phyloP scores from a whole-genome alignment of 2,113 vertebrate species.

The Meles meles region DNA sequence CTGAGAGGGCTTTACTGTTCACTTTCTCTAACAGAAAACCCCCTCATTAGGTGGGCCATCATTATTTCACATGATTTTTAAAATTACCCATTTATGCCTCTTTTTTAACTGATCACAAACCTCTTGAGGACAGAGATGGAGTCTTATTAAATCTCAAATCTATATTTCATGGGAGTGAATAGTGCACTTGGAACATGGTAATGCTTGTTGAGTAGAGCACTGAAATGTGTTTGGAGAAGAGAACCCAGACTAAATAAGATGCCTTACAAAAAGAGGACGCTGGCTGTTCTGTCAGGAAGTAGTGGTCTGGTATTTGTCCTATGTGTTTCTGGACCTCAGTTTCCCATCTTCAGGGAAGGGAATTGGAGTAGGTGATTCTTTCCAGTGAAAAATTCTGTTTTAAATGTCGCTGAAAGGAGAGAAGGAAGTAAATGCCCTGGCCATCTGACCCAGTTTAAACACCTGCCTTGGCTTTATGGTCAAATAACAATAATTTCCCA shows the following conservation, averaged over 20 bases:
- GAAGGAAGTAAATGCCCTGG: background rate
- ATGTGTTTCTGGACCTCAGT: background rate
- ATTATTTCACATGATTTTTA: background rate
- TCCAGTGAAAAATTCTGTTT: background rate
- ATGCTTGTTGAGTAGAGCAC: background rate
- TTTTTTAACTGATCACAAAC: background rate
- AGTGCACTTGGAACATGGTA: background rate
- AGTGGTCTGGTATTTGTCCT: accelerated
- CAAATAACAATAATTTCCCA: slow-evolving; percentile 41
- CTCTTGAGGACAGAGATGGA: background rate
- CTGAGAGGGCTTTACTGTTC: background rate
- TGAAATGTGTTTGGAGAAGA: background rate
- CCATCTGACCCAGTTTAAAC: background rate
- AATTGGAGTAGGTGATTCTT: background rate
- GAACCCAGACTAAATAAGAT: background rate
- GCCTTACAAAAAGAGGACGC: background rate
- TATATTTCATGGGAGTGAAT: background rate
- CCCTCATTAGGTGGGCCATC: background rate
- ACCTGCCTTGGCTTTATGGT: background rate
- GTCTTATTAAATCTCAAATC: background rate
- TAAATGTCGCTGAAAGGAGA: background rate
- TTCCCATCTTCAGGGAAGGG: background rate
- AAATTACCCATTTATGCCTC: background rate
- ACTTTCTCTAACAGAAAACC: background rate
- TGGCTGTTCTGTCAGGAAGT: background rate